Conservation (phyloP, 2,113 vertebrate genomes). For the Psettodes erumei region DNA sequence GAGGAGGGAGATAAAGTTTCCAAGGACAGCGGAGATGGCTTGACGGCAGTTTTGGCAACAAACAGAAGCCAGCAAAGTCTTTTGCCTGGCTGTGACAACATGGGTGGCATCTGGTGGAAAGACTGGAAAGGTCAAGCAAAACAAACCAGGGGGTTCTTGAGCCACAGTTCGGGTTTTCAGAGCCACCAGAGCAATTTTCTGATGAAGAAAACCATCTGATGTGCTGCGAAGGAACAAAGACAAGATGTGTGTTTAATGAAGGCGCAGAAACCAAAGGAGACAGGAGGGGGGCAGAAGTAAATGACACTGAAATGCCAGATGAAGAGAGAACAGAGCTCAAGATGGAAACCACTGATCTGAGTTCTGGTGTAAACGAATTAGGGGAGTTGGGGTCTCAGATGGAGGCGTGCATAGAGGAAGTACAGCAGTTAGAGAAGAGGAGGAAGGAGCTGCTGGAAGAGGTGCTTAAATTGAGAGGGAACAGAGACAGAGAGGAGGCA, state of each 20-base stretch:
- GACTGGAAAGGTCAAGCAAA: not conserved
- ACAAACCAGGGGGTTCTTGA: not conserved
- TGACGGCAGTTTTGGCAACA: not conserved
- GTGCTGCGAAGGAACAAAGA: constrained; percentile 15
- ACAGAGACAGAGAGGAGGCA: constrained; percentile 80
- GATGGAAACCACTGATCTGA: constrained; percentile 21
- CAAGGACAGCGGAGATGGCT: not conserved
- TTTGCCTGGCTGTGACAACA: constrained; percentile 7
- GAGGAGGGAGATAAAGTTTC: not conserved
- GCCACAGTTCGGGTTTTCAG: not conserved
- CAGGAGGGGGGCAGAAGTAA: not conserved
- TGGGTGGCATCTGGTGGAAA: constrained; percentile 5
- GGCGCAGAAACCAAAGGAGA: not conserved
- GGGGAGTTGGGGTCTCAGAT: constrained; percentile 63
- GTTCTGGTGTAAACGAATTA: constrained; percentile 24
- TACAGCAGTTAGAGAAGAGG: constrained; percentile 85
- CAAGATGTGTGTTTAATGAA: constrained; percentile 16
- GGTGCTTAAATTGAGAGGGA: constrained; percentile 85
- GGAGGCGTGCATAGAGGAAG: constrained; percentile 86
- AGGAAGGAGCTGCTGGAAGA: constrained; percentile 87
- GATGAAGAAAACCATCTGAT: constrained; percentile 1
- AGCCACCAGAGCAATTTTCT: not conserved
- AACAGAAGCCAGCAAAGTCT: constrained; percentile 14
- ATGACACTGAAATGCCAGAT: not conserved
- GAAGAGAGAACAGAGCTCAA: constrained; percentile 32